Base-by-base conservation (phyloP, 30 jellyfish, hydroid and myxozoan species). In the Pelagia noctiluca region DNA sequence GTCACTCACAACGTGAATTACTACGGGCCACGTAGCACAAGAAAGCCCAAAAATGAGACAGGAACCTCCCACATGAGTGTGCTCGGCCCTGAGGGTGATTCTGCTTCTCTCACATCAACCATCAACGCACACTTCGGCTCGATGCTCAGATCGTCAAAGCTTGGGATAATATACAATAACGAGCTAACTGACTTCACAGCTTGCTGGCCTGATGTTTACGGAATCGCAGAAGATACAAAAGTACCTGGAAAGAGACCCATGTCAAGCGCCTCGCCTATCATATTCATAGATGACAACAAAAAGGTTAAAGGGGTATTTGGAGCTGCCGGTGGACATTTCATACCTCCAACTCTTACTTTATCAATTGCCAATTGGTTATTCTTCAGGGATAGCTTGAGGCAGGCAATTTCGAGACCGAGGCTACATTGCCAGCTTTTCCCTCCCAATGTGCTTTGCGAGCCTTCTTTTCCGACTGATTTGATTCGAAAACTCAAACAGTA, bases 81-180 rank as follows among this genome's bases (percentile, higher is more conserved):
- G 21, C 66, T 96, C n/a, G 99, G 90, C 8, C 88, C 89, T 24
- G 80, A 85, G 57, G 99, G 99, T 22, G 93, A 82, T 78, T 98
- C 97, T 11, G 96, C 87, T 0, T 89, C 99, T 30, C 82, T 92
- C 1, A 96, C 99, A 13, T 78, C 99, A 22, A 85, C 99, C 4
- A 96, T 96, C n/a, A 96, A 96, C 78, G 99, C 99, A 19, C 87
- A 96, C 75, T 96, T 96, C 77, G 99, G 99, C 1, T 86, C 99
- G 12, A 90, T 86, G 83, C 76, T 84, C 35, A 47, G 96, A 54
- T 96, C 99, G 5, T 83, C 81, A 25, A 54, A 80, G 63, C 95
- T 90, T 36, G 99, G 99, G 26, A 76, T 96, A 37, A 96, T 96
- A 34, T 96, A 80, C 90, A 96, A 96, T 93, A 96, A 96, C 71